Evolutionary conservation across 2,113 vertebrate species (phyloP).

Genomic region (Lasiurus borealis): DNA sequence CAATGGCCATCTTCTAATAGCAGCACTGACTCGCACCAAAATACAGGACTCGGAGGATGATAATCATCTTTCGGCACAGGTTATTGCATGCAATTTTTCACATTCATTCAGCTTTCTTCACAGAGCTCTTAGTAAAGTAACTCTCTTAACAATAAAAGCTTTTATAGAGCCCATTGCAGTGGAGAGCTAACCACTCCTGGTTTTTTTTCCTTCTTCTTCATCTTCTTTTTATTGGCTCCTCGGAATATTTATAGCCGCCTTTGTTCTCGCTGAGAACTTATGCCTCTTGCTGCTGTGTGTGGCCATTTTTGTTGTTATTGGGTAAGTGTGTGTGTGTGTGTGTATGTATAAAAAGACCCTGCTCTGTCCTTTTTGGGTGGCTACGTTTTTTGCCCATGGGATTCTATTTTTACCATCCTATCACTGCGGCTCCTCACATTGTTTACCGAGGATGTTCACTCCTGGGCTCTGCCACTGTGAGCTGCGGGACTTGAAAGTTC

Average conservation of each 20-base stretch:
- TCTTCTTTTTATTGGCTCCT: slow-evolving; percentile 89
- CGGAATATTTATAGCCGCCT: slow-evolving; percentile 90
- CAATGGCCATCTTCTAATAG: slow-evolving; percentile 89
- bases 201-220: neutral
- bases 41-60: slow-evolving; percentile 87
- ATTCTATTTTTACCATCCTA: slow-evolving; percentile 68
- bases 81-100: slow-evolving; percentile 91
- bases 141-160: slow-evolving; percentile 91
- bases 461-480: slow-evolving; percentile 58
- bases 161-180: slow-evolving; percentile 89
- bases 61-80: slow-evolving; percentile 90
- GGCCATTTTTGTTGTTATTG: slow-evolving; percentile 45
- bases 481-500: slow-evolving; percentile 68
- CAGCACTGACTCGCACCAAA: slow-evolving; percentile 86
- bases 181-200: slow-evolving; percentile 88
- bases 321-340: neutral
- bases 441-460: slow-evolving; percentile 61
- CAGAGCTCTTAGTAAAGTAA: slow-evolving; percentile 89
- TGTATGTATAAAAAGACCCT: neutral
- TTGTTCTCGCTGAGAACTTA: slow-evolving; percentile 88
- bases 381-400: slow-evolving; percentile 73
- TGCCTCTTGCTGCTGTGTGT: slow-evolving; percentile 82
- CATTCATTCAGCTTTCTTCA: slow-evolving; percentile 90
- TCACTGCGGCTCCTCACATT: slow-evolving; percentile 40
- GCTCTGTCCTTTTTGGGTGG: slow-evolving; percentile 23